Evolutionary conservation across 37 sponge, comb jelly and placozoan genomes (phyloP), one percentile per base, ranked within the genome.

Genomic region (Lycopodina hypogea): DNA sequence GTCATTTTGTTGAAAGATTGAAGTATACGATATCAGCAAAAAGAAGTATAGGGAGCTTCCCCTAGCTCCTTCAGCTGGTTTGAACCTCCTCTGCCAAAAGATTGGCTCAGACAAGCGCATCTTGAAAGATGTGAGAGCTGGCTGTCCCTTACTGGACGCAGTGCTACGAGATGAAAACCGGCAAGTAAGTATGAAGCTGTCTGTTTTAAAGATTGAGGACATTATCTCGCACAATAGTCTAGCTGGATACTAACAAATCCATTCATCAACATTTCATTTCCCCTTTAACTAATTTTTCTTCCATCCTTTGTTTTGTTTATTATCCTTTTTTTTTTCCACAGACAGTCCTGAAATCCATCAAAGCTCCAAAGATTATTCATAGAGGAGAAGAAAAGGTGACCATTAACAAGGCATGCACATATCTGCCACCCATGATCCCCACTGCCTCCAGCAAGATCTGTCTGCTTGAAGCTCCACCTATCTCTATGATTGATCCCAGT

Each of bases 361-460:
- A 62, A 73, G 34, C 62, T 7, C 74, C 82, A 0, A 83, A 78
- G 36, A 30, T 24, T 28, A 39, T 76, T 12, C 21, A 26, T 17
- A 2, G 38, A 32, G 52, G 42, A 42, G 71, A 59, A 3, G 37
- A 30, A 1, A 23, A 68, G 23, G 61, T 60, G 0, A 22, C 32
- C 24, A 83, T 82, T 3, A 67, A 78, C 84, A 83, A 83, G 42
- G 75, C 89, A 23, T 74, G 74, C 19, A 36, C 45, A 52, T 88
- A 65, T 36, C 83, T 88, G 37, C 53, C 69, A 32, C 83, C 72
- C 34, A 61, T 88, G 83, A 41, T 88, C 11, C 72, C 64, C 58
- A 88, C 88, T 59, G 83, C 88, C 41, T 71, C 78, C 56, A 88
- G 88, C 78, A 88, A 88, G 45, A 69, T 57, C 1, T 88, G 88